phyloP scores from a whole-genome alignment of 1,140 invertebrate genomes.

The Delia radicum region DNA sequence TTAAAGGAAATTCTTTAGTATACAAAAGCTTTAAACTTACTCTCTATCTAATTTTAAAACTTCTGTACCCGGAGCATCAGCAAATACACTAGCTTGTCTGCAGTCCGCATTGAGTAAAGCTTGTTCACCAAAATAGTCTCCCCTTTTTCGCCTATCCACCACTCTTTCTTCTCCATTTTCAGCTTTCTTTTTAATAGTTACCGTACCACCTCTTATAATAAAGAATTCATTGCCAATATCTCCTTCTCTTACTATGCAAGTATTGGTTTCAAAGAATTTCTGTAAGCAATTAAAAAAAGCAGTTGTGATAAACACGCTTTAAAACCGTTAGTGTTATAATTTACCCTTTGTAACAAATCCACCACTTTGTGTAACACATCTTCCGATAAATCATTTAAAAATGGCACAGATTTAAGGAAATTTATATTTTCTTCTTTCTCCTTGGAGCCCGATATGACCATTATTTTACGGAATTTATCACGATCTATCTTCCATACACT shows the following conservation, averaged over 20 bases:
- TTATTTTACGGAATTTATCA: slow-evolving; percentile 83
- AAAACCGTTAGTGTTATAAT: neutral
- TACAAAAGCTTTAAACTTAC: slow-evolving; percentile 57
- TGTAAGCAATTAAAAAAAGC: slow-evolving; percentile 4
- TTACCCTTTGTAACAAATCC: slow-evolving; percentile 83
- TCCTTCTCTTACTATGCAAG: slow-evolving; percentile 88
- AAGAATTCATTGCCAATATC: slow-evolving; percentile 95
- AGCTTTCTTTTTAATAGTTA: slow-evolving; percentile 71
- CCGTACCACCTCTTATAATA: slow-evolving; percentile 89
- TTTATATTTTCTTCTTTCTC: slow-evolving; percentile 79
- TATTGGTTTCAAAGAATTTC: slow-evolving; percentile 72
- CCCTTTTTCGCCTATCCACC: slow-evolving; percentile 66
- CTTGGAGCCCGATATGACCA: slow-evolving; percentile 77
- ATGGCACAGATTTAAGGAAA: slow-evolving; percentile 83
- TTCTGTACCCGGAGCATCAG: slow-evolving; percentile 82
- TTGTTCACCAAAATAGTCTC: slow-evolving; percentile 79
- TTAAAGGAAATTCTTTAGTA: neutral
- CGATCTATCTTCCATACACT: slow-evolving; percentile 87
- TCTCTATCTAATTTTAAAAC: slow-evolving; percentile 85
- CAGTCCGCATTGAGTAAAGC: slow-evolving; percentile 79
- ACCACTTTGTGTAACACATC: slow-evolving; percentile 84
- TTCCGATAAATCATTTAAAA: slow-evolving; percentile 77
- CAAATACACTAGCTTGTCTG: slow-evolving; percentile 85
- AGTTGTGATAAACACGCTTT: neutral
- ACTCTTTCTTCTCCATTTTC: slow-evolving; percentile 62